Conservation (phyloP, 2,888 invertebrate species). For the Cynaeus angustus region DNA sequence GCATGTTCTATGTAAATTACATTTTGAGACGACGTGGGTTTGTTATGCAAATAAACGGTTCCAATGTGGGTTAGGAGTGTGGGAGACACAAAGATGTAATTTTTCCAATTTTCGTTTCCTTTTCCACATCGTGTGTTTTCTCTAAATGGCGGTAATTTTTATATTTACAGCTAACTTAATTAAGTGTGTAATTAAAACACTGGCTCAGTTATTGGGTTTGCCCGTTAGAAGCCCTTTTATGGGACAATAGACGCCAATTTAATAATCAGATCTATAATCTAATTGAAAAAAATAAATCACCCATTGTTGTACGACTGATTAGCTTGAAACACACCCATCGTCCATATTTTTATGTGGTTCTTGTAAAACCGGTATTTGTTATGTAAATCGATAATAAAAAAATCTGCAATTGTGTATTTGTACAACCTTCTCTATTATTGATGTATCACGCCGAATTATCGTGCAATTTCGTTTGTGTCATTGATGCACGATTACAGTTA, state of each 20-base stretch:
- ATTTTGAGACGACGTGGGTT: conserved; percentile 17
- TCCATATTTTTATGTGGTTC: not conserved
- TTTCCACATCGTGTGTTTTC: not conserved
- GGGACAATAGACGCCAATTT: conserved; percentile 1
- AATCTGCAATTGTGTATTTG: too few relatives aligned
- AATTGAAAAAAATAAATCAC: conserved; percentile 10
- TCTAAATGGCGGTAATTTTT: not conserved
- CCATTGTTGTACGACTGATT: conserved; percentile 11
- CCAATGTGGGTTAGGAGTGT: conserved; percentile 24
- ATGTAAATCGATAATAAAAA: too few relatives aligned
- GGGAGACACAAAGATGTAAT: conserved; percentile 3
- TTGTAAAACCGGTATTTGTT: not conserved
- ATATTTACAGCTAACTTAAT: not conserved
- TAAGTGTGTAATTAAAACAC: not conserved
- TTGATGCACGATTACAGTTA: too few relatives aligned
- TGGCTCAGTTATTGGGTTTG: not conserved
- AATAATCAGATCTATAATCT: conserved; percentile 8
- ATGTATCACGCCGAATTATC: too few relatives aligned
- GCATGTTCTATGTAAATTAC: conserved; percentile 22
- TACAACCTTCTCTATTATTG: too few relatives aligned
- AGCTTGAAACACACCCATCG: not conserved
- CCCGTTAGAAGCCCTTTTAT: not conserved
- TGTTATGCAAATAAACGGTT: conserved; percentile 24
- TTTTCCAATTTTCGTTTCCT: not conserved
- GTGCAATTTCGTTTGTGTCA: too few relatives aligned